Evolutionary conservation across 2,797 vertebrate species (phyloP).

Genomic region (Triplophysa bombifrons): DNA sequence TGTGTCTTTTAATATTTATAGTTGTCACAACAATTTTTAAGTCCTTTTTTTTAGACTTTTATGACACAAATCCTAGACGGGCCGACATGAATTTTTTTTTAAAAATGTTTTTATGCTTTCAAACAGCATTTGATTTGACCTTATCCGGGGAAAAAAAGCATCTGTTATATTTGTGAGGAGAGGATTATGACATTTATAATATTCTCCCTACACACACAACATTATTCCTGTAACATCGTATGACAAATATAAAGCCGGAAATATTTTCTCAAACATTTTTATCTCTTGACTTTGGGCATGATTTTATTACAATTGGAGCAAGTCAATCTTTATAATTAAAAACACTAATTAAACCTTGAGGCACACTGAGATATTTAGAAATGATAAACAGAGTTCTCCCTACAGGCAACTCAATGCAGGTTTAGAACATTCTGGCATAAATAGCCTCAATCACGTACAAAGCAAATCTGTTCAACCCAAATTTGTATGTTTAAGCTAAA

Average conservation of each 20-base stretch:
- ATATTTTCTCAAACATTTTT: conserved; percentile 1
- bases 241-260: background rate
- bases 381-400: conserved; percentile 25
- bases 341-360: conserved; percentile 15
- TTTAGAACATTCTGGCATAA: conserved; percentile 6
- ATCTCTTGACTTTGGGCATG: background rate
- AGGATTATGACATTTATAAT: background rate
- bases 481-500: background rate
- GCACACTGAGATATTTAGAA: conserved; percentile 14
- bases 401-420: conserved; percentile 7
- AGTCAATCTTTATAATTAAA: conserved; percentile 21
- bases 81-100: background rate
- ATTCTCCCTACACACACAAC: background rate
- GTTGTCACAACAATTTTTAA: background rate
- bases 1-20: background rate
- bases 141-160: background rate
- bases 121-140: background rate
- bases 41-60: background rate
- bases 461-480: background rate
- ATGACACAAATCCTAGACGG: background rate
- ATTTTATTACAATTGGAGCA: conserved; percentile 15
- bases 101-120: background rate
- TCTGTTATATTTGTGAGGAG: background rate
- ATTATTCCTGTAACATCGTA: background rate
- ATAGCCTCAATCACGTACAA: background rate